phyloP scores from a whole-genome alignment of 2,888 invertebrate species.

The Petrolisthes manimaculis region DNA sequence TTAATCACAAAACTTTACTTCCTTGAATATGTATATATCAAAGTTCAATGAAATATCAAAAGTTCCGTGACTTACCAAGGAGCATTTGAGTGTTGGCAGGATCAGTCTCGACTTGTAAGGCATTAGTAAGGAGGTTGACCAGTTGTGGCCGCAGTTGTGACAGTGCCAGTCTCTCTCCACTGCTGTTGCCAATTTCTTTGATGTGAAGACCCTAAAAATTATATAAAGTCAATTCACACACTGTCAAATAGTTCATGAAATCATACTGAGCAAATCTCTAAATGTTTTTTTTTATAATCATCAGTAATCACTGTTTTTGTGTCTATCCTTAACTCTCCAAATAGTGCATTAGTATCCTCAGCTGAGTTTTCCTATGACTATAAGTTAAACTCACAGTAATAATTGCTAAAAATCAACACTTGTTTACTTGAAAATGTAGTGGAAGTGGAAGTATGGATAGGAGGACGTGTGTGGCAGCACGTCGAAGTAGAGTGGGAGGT shows the following conservation, averaged over 20 bases:
- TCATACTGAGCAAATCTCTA: no score
- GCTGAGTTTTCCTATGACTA: no score
- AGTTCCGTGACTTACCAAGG: constrained; percentile 72
- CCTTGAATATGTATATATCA: no score
- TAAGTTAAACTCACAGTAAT: no score
- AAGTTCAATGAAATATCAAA: not conserved
- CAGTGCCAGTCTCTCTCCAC: constrained; percentile 72
- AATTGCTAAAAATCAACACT: not conserved
- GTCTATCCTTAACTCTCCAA: not conserved
- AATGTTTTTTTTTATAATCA: no score
- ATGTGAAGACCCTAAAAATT: constrained; percentile 69
- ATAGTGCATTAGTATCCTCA: not conserved
- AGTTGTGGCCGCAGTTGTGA: constrained; percentile 80
- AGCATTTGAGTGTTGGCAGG: constrained; percentile 89
- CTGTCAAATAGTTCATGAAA: no score
- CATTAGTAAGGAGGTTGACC: constrained; percentile 85
- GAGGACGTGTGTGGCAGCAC: constrained; percentile 91
- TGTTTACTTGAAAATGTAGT: constrained; percentile 82
- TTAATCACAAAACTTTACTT: no score
- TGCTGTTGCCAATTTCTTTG: constrained; percentile 68
- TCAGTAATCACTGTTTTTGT: no score
- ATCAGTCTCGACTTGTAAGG: constrained; percentile 86
- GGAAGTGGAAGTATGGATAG: constrained; percentile 93
- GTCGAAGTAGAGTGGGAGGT: constrained; percentile 79
- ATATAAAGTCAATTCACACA: no score